Evolutionary conservation across 1,140 invertebrate genomes (phyloP).

Genomic region (Drosophila repleta): DNA sequence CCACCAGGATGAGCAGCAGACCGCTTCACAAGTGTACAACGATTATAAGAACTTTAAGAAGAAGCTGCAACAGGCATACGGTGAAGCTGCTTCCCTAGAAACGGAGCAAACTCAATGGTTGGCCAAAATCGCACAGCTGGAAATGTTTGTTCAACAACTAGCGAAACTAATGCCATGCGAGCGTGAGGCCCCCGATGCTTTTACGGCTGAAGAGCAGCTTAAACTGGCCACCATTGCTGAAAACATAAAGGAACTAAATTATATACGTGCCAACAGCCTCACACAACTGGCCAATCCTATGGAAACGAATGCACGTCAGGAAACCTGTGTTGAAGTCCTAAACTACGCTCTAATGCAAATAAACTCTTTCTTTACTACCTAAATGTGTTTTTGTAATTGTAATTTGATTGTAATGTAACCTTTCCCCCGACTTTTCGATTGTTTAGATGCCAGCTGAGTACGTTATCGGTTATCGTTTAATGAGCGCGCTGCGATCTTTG

Average conservation of each 20-base stretch:
- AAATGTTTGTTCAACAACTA: conserved; percentile 64
- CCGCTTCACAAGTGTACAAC: conserved; percentile 45
- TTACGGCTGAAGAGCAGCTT: conserved; percentile 43
- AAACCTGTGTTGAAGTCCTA: conserved; percentile 64
- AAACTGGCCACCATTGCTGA: conserved; percentile 45
- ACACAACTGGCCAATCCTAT: conserved; percentile 16
- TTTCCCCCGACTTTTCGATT: conserved; percentile 53
- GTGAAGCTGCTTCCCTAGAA: conserved; percentile 35
- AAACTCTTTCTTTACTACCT: conserved; percentile 36
- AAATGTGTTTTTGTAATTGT: background rate
- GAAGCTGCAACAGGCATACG: conserved; percentile 46
- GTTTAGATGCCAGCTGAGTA: conserved; percentile 20
- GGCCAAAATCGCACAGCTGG: conserved; percentile 49
- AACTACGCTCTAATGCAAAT: conserved; percentile 63
- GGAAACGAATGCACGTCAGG: conserved; percentile 42
- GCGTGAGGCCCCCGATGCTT: conserved; percentile 41
- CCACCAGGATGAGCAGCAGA: conserved; percentile 38
- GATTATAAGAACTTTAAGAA: conserved; percentile 66
- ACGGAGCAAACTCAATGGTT: conserved; percentile 35
- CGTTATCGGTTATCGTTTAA: conserved; percentile 27
- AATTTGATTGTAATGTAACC: background rate
- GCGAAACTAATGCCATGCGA: conserved; percentile 58
- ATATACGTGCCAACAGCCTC: conserved; percentile 53
- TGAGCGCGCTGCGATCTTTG: background rate
- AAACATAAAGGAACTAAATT: conserved; percentile 66